Base-by-base conservation (phyloP, 2,797 vertebrate species). In the Neosalanx taihuensis region DNA sequence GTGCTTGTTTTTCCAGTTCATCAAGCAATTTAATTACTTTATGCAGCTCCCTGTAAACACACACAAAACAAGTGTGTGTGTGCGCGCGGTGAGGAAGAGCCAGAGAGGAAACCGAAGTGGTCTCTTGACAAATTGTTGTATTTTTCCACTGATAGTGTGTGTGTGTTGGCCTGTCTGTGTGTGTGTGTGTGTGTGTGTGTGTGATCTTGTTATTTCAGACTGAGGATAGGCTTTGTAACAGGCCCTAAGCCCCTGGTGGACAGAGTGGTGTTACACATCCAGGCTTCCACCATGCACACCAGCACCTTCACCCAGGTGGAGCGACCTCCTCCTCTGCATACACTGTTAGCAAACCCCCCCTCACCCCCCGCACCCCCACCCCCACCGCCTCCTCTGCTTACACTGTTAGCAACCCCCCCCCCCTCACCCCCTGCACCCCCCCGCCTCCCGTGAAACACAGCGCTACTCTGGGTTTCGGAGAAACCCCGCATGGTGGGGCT, bases 231-330 rank as follows among this genome's bases (percentile, higher is more conserved):
- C 18, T 99, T 98, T 75, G 76, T 99, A 72, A 96, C 96, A 0
- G 97, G 96, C 10, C 97, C 97, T 2, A 97, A 97, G 82, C 91
- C 93, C 0, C 91, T 97, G 60, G 90, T 98, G 0, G 92, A 97
- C 73, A 86, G 92, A 83, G 85, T 98, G 79, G 84, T 96, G 81
- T 91, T 98, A 15, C 97, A 99, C 85, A 94, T 94, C 65, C 94
- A 99, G 82, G 90, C 94, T 63, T 96, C 95, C 3, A 94, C 95
- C 0, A 83, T 99, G 92, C 96, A 99, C 76, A 89, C 95, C 1
- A 97, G 95, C 79, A 93, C 94, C 71, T 96, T 99, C 83, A 92
- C 95, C 30, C 97, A 99, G 94, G 97, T 96, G 87, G 87, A n/a
- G n/a, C 1, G 46, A 23, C 7, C 15, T 6, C 26, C 35, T 23